Conservation (phyloP, 2,888 invertebrate genomes). For the Limnephilus marmoratus region DNA sequence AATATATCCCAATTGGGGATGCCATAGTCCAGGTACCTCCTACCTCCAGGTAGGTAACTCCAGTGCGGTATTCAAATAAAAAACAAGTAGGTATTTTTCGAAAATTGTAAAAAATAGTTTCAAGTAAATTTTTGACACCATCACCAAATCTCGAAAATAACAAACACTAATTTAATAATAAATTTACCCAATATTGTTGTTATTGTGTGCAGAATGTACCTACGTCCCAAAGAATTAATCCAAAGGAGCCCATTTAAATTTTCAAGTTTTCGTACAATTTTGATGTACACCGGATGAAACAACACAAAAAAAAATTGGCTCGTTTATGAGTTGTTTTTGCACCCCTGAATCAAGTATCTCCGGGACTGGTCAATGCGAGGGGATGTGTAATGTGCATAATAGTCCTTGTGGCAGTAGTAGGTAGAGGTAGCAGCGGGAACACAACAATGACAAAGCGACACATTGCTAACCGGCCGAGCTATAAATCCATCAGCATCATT, state of each 20-base stretch:
- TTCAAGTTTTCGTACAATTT: not conserved
- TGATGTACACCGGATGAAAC: not conserved
- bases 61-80: no score
- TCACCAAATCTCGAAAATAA: no score
- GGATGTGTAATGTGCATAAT: not conserved
- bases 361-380: not conserved
- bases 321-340: not conserved
- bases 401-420: not conserved
- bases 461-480: conserved; percentile 21
- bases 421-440: conserved; percentile 45
- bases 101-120: no score
- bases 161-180: no score
- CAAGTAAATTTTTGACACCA: no score
- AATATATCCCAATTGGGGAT: no score
- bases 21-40: no score
- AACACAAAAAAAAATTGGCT: not conserved
- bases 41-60: no score
- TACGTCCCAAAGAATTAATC: no score
- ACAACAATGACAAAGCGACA: conserved; percentile 51
- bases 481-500: conserved; percentile 52
- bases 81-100: no score
- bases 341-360: not conserved
- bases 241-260: not conserved
- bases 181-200: no score
- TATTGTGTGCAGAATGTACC: no score